Conservation (phyloP, 2,888 invertebrate genomes). For the Melinopterus prodromus region DNA sequence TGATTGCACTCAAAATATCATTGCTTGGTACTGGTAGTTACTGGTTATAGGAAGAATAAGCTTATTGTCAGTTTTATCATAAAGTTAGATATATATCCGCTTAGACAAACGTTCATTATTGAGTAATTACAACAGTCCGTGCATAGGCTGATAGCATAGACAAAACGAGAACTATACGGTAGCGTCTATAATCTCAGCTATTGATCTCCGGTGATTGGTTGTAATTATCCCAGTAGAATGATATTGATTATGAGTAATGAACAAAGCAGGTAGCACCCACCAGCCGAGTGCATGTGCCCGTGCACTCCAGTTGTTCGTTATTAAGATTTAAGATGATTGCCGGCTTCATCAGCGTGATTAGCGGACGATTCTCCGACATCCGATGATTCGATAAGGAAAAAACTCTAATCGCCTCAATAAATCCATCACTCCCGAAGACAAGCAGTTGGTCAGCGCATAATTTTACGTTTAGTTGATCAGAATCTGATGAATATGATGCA, state of each 20-base stretch:
- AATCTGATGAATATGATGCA: background rate
- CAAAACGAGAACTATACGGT: slow-evolving; percentile 22
- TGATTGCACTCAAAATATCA: no score
- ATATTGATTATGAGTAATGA: slow-evolving; percentile 47
- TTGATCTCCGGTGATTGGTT: slow-evolving; percentile 46
- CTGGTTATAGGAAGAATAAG: background rate
- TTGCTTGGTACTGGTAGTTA: no score
- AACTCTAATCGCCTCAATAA: background rate
- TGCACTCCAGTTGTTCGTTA: slow-evolving; percentile 24
- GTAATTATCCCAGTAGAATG: slow-evolving; percentile 46
- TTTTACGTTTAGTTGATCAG: background rate
- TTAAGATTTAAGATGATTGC: slow-evolving; percentile 22
- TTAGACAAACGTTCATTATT: background rate
- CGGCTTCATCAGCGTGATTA: background rate
- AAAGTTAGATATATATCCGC: background rate
- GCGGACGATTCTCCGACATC: background rate
- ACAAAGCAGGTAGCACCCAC: slow-evolving; percentile 34
- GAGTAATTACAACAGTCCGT: background rate
- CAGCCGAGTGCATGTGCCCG: slow-evolving; percentile 16
- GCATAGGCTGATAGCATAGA: background rate
- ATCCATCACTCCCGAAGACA: background rate
- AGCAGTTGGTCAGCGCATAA: background rate
- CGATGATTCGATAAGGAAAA: slow-evolving; percentile 4
- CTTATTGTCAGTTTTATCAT: background rate
- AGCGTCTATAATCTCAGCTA: slow-evolving; percentile 39